These are phyloP conservation scores for Hololepta plana DNA, from an alignment of 2,888 invertebrate species.

Conservation along the genomic window DNA sequence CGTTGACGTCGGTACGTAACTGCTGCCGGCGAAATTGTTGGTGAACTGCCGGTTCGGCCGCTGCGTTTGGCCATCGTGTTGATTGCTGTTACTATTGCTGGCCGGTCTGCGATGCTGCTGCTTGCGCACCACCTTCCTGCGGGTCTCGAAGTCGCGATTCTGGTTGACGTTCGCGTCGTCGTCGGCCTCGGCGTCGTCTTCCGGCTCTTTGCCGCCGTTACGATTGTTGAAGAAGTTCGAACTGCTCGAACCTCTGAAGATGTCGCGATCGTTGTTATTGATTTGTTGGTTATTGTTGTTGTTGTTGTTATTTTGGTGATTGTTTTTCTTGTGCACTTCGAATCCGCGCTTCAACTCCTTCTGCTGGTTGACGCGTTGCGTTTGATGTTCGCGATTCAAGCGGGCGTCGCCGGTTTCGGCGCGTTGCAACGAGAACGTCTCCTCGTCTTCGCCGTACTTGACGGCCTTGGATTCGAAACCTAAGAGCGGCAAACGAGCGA, in stretches of 20 bases:
- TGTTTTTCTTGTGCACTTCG: conserved; percentile 9
- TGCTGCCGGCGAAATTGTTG: conserved; percentile 30
- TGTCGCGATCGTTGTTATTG: conserved; percentile 29
- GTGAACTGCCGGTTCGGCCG: conserved; percentile 22
- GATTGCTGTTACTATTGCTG: conserved; percentile 11
- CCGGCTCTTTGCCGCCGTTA: conserved; percentile 38
- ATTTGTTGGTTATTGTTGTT: conserved; percentile 19
- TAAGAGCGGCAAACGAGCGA: too few relatives aligned
- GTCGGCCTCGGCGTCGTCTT: conserved; percentile 28
- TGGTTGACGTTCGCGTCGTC: conserved; percentile 29
- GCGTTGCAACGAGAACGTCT: conserved; percentile 52
- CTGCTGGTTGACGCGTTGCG: conserved; percentile 24
- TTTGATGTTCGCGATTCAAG: conserved; percentile 24
- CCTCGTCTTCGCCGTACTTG: conserved; percentile 45
- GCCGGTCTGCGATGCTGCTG: conserved; percentile 23
- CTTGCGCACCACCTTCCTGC: conserved; percentile 25
- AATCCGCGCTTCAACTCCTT: too few relatives aligned
- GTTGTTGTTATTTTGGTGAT: conserved; percentile 13
- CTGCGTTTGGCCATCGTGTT: conserved; percentile 17
- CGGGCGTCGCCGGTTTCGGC: conserved; percentile 44
- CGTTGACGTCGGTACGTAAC: conserved; percentile 29
- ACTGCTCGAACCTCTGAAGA: conserved; percentile 51
- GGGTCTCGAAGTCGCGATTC: conserved; percentile 24
- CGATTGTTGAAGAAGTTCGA: conserved; percentile 57
- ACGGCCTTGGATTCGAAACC: conserved; percentile 50